A percentile compares a stretch with the other conserved stretches of the same genome.
phyloP scores from a whole-genome alignment of 2,888 invertebrate species.

The Nephrotoma guestfalica region DNA sequence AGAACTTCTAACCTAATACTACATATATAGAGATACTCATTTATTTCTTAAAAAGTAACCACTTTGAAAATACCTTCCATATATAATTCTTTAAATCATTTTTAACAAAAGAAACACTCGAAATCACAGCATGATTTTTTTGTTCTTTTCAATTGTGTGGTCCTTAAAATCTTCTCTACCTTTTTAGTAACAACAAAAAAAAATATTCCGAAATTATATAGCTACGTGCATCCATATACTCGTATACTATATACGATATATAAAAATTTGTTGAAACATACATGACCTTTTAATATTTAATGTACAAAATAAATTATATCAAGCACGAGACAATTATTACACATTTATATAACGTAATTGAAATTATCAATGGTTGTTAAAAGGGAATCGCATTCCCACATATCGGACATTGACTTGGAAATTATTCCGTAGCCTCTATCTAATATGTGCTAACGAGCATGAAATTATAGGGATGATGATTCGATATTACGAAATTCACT shows the following conservation, averaged over 20 bases:
- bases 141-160: slow-evolving; percentile 3
- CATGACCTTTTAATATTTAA: background rate
- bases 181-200: background rate
- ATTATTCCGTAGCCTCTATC: too few species aligned
- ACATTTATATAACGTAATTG: background rate
- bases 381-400: background rate
- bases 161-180: background rate
- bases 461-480: too few species aligned
- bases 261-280: background rate
- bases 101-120: slow-evolving; percentile 6
- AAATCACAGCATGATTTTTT: slow-evolving; percentile 5
- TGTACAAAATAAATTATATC: background rate
- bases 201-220: background rate
- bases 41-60: background rate
- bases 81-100: background rate
- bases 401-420: background rate
- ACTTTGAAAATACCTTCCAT: background rate
- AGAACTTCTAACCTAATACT: background rate
- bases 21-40: too few species aligned
- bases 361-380: background rate
- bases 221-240: too few species aligned
- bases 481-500: too few species aligned
- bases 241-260: background rate
- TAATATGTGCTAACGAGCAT: background rate
- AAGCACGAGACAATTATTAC: background rate